Conservation (phyloP, 2,797 vertebrate species). For the Sebastes taczanowskii region DNA sequence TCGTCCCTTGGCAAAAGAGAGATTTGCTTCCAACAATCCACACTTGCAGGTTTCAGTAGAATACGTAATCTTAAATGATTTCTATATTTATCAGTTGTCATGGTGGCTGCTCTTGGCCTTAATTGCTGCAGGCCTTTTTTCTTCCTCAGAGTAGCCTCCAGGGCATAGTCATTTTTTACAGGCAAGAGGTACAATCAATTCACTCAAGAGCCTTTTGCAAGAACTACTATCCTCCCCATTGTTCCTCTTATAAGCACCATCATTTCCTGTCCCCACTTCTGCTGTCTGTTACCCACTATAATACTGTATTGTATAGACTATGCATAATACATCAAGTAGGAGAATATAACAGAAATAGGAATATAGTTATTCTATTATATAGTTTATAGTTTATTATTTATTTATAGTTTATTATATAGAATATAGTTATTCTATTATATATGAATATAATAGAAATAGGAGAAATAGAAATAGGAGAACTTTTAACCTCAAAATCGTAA, state of each 20-base stretch:
- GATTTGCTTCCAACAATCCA: conserved; percentile 5
- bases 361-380: no score
- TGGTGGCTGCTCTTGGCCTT: conserved; percentile 53
- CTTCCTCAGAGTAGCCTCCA: conserved; percentile 40
- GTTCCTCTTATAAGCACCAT: conserved; percentile 5
- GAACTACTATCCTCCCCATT: background rate
- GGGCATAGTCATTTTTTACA: conserved; percentile 45
- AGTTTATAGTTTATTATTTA: no score
- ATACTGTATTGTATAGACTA: background rate
- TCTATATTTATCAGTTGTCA: conserved; percentile 61
- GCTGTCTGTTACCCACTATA: background rate
- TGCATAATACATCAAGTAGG: background rate
- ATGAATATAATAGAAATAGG: no score
- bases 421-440: no score
- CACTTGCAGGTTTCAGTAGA: conserved; percentile 17
- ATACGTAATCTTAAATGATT: conserved; percentile 29
- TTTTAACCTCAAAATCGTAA: background rate
- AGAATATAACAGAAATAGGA: no score
- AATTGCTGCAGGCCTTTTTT: conserved; percentile 54
- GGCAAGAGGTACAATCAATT: conserved; percentile 43
- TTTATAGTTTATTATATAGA: no score
- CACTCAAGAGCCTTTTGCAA: conserved; percentile 20
- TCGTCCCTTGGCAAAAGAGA: background rate
- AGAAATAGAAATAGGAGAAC: no score
- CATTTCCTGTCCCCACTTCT: conserved; percentile 5